A percentile compares a stretch with the other conserved stretches of the same genome.
phyloP scores from a whole-genome alignment of 2,113 vertebrate species.

The Cebus imitator region DNA sequence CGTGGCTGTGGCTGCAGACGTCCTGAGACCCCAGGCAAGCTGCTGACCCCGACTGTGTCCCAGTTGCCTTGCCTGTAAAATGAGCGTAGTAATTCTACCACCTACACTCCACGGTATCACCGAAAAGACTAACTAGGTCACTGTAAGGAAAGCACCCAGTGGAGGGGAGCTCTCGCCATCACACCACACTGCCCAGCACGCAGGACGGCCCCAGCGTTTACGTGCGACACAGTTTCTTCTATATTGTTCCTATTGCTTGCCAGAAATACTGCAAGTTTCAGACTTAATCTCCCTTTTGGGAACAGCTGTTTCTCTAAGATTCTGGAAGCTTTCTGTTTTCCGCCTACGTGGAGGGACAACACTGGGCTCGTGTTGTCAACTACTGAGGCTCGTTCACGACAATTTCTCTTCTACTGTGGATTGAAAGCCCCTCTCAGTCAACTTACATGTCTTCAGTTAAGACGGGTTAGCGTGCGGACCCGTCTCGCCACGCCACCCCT shows the following conservation, averaged over 20 bases:
- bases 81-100: neutral
- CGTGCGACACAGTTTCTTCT: no score
- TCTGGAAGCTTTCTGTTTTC: neutral
- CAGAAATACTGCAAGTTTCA: neutral
- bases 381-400: neutral
- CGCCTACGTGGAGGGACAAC: neutral
- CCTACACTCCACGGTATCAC: neutral
- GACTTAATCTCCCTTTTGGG: neutral
- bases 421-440: accelerated
- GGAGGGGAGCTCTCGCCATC: accelerated
- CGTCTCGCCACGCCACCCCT: accelerated
- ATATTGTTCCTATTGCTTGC: accelerated
- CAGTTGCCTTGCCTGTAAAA: conserved; percentile 9
- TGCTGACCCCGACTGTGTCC: neutral
- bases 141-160: neutral
- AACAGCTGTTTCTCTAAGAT: neutral
- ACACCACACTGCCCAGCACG: accelerated
- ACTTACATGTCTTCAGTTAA: accelerated
- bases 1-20: accelerated
- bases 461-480: accelerated
- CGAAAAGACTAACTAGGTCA: neutral
- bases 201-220: neutral
- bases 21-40: neutral
- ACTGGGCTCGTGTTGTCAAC: no score
- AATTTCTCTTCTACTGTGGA: accelerated